phyloP scores from a whole-genome alignment of 2,113 vertebrate genomes.

The Syrrhaptes paradoxus region DNA sequence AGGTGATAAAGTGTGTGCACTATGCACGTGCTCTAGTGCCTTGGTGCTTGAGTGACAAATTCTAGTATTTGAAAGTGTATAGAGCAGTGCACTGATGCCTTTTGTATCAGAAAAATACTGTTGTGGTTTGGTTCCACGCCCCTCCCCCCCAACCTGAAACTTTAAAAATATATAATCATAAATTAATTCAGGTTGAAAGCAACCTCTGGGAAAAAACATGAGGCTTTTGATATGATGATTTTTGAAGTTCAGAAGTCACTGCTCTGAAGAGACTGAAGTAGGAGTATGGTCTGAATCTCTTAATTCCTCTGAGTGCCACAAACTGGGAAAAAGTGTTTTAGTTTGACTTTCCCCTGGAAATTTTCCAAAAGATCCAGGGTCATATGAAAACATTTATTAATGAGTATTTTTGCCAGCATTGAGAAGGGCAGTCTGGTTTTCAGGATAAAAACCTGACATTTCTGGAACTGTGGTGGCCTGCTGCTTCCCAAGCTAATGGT shows the following conservation, averaged over 20 bases:
- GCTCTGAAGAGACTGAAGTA: background rate
- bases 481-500: background rate
- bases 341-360: background rate
- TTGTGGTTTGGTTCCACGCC: background rate
- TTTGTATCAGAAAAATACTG: background rate
- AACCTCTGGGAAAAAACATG: background rate
- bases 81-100: background rate
- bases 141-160: background rate
- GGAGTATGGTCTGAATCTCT: background rate
- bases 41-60: background rate
- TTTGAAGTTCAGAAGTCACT: background rate
- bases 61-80: rapidly evolving
- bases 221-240: background rate
- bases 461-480: background rate
- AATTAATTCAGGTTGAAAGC: background rate
- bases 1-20: background rate
- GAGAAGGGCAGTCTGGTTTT: background rate
- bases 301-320: background rate
- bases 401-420: background rate
- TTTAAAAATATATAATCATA: background rate
- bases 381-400: background rate
- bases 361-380: background rate
- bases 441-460: background rate
- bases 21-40: rapidly evolving
- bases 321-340: background rate